Conservation (phyloP, 2,113 vertebrate species). For the Burhinus oedicnemus region DNA sequence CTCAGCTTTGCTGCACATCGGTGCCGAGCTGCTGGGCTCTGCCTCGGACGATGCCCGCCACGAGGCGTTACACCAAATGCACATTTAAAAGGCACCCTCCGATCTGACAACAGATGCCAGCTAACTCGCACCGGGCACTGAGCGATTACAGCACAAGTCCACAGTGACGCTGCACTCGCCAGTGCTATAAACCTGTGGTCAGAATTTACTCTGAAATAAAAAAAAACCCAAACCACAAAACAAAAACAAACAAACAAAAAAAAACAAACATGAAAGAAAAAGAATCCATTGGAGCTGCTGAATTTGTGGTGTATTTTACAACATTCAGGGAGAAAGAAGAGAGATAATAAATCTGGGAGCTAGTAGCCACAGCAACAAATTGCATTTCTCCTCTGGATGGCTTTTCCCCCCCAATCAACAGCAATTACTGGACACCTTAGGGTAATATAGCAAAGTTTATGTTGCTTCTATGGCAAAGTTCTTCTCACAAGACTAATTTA, state of each 20-base stretch:
- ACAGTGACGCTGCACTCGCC: background rate
- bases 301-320: constrained; percentile 54
- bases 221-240: background rate
- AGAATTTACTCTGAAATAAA: background rate
- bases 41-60: accelerated
- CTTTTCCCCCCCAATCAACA: constrained; percentile 19
- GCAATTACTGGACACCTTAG: constrained; percentile 57
- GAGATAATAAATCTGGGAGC: constrained; percentile 57
- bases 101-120: background rate
- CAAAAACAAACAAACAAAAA: background rate
- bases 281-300: background rate
- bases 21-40: background rate
- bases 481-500: constrained; percentile 46
- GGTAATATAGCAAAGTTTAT: constrained; percentile 41
- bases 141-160: background rate
- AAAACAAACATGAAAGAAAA: background rate
- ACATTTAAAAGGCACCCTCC: background rate
- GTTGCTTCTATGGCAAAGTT: constrained; percentile 27
- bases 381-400: constrained; percentile 51
- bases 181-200: background rate
- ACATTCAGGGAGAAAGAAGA: background rate
- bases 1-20: accelerated
- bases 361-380: constrained; percentile 73
- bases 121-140: background rate
- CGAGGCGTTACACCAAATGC: background rate